Base-by-base conservation (phyloP, 2,797 vertebrate species). In the Sparus aurata region DNA sequence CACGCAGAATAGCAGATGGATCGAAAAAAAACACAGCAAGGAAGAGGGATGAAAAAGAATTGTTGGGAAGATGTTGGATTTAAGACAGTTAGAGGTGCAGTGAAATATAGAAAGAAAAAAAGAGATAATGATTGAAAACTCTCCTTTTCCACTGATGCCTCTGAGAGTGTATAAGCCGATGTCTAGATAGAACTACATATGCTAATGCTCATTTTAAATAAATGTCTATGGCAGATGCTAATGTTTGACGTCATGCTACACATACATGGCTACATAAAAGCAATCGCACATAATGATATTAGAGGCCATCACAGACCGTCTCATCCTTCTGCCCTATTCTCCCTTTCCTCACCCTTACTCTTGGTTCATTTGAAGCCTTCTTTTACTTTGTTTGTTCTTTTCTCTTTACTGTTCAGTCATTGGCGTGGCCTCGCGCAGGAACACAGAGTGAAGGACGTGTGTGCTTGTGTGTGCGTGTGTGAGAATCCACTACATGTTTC, bases 391-490 rank as follows among this genome's bases (percentile, higher is more conserved):
- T 82, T 83, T 80, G 52, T 63, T 50, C n/a, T 30, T 25, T 41
- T 66, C 34, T 75, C 11, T 59, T 43, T 22, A 10, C 20, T 62
- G 22, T 49, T 63, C 59, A 74, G 75, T 73, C 85, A 72, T 85
- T 86, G 55, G 20, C 38, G 68, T 12, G 66, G 81, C 72, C 79
- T 83, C 17, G 20, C 41, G 62, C 46, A 41, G 66, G 60, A 54
- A 73, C 27, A 73, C 62, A 71, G 50, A 53, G n/a, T 80, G 68
- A 86, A 89, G 87, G 84, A 67, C 78, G 53, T 34, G 34, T 58
- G 46, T 74, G 53, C 38, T 30, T 58, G 67, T 43, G 46, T 74
- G 18, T 34, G 58, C 43, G 45, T 45, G 55, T 58, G 45, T 27
- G 22, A 68, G 13, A 62, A 49, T 73, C 46, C 64, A 16, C n/a